Evolutionary conservation across 2,113 vertebrate genomes (phyloP).

Genomic region (Oncorhynchus gorbuscha): DNA sequence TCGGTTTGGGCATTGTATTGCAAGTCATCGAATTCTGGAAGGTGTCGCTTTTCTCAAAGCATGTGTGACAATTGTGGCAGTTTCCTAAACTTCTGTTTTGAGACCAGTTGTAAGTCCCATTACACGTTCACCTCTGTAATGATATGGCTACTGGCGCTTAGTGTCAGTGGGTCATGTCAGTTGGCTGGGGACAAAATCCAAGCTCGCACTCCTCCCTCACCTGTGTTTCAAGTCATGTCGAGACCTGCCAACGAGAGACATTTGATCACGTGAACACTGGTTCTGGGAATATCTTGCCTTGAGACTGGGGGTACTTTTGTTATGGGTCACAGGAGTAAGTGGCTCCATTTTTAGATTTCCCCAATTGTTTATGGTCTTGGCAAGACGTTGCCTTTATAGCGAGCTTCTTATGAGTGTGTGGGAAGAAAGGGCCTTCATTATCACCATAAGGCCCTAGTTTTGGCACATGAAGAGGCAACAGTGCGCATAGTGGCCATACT

Average conservation of each 20-base stretch:
- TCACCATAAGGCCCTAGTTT: constrained; percentile 79
- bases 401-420: constrained; percentile 79
- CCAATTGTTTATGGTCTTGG: constrained; percentile 81
- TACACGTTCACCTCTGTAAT: constrained; percentile 87
- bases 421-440: constrained; percentile 73
- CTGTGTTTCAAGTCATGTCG: constrained; percentile 99
- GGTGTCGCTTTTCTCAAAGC: constrained; percentile 57
- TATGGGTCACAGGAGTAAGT: constrained; percentile 30
- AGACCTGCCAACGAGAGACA: constrained; percentile 99
- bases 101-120: constrained; percentile 87
- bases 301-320: constrained; percentile 74
- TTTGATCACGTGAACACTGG: constrained; percentile 94
- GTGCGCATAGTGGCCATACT: constrained; percentile 83
- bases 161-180: constrained; percentile 83
- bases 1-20: constrained; percentile 76
- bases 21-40: constrained; percentile 55
- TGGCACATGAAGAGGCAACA: constrained; percentile 85
- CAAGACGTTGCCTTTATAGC: constrained; percentile 84
- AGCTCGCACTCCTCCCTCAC: constrained; percentile 93
- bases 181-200: constrained; percentile 80
- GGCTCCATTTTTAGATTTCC: constrained; percentile 47
- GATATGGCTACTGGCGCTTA: constrained; percentile 74
- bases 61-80: constrained; percentile 63
- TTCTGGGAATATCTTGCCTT: constrained; percentile 93
- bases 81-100: constrained; percentile 73